Base-by-base conservation (phyloP, 2,113 vertebrate species). In the Penelope pileata region DNA sequence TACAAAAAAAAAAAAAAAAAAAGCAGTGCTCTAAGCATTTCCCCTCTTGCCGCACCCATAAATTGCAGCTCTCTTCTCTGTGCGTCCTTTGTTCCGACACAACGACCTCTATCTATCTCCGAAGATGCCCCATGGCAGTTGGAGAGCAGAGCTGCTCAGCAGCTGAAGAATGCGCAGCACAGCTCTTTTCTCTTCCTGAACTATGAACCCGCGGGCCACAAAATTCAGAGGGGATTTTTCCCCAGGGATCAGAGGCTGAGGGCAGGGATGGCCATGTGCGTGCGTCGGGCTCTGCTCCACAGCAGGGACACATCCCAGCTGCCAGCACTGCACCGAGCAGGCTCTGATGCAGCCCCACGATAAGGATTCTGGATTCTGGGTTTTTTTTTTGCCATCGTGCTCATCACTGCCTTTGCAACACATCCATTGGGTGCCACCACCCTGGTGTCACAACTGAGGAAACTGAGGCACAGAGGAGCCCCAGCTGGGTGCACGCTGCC, bases 1-100 rank as follows among this genome's bases (percentile, higher is more conserved):
- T 42, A 9, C 77, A 79, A 67, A 63, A 60, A 36, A 69, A 62
- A n/a, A 14, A 50, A 38, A 58, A 75, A 34, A 47, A 53, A 67
- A 23, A 70, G 23, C 12, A 64, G 67, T 86, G 66, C 94, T 90
- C 80, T 56, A 84, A 90, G 95, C 95, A 96, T 83, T 96, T 94
- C 90, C 95, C 92, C 82, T 93, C 79, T 7, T 40, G 93, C 91
- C 90, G 30, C 94, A 96, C 80, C 92, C 94, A 83, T 45, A 56
- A 66, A 94, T 58, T 47, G 88, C 88, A 88, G 87, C 90, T 94
- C 86, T 96, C 94, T 96, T 91, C 93, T 95, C 62, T 86, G 60
- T 69, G 69, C 36, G 68, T 64, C 93, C 91, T 96, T 95, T 96
- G 91, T 96, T 74, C 40, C 24, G 95, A 86, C 92, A 95, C 94